Evolutionary conservation across 2,113 vertebrate genomes (phyloP).

Genomic region (Aleadryas rufinucha): DNA sequence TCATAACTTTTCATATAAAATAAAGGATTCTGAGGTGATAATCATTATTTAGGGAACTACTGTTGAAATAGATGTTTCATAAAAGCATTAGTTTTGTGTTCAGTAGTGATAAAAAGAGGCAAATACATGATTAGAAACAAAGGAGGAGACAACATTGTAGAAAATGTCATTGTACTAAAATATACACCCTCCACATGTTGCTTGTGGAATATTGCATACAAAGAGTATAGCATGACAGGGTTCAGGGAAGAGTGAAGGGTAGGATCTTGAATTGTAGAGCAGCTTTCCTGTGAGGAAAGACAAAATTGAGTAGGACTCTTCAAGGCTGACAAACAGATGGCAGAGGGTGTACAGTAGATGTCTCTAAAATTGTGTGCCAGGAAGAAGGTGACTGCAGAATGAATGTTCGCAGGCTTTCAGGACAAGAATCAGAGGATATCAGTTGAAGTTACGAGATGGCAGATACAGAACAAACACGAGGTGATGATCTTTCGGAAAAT

Average conservation of each 20-base stretch:
- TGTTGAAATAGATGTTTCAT: neutral
- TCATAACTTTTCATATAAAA: neutral
- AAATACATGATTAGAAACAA: neutral
- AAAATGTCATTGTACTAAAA: neutral
- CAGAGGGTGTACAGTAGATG: neutral
- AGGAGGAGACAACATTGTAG: neutral
- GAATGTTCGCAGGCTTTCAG: neutral
- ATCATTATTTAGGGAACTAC: neutral
- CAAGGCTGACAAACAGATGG: neutral
- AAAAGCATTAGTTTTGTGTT: neutral
- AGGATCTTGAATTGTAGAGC: neutral
- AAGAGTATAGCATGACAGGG: neutral
- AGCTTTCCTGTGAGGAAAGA: neutral
- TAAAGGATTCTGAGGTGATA: neutral
- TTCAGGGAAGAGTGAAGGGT: neutral
- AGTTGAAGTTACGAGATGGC: neutral
- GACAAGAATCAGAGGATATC: neutral
- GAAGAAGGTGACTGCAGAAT: neutral
- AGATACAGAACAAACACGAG: neutral
- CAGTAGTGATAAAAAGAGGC: neutral
- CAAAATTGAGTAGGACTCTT: constrained; percentile 1
- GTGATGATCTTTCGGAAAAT: neutral
- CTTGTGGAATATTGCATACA: accelerated
- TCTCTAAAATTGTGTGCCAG: neutral
- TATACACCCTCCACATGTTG: accelerated